Evolutionary conservation across 2,797 vertebrate species (phyloP).

Genomic region (Argentina silus): DNA sequence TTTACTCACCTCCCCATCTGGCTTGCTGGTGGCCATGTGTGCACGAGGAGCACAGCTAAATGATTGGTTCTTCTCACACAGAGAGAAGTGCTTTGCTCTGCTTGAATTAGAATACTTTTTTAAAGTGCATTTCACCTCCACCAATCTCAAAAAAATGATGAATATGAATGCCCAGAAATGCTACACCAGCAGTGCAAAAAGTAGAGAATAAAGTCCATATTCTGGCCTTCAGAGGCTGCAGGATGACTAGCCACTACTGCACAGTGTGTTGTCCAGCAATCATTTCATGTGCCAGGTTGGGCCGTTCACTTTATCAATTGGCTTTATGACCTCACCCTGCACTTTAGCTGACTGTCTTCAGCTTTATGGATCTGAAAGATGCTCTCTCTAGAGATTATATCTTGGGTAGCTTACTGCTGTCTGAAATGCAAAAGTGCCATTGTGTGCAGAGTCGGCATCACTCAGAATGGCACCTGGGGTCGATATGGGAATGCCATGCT

Average conservation of each 20-base stretch:
- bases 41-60: not conserved
- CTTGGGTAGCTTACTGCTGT: slow-evolving; percentile 1
- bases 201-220: not conserved
- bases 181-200: not conserved
- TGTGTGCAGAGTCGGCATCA: not conserved
- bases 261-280: not conserved
- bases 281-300: not conserved
- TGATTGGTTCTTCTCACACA: not conserved
- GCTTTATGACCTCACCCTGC: not conserved
- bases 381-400: not conserved
- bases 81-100: not conserved
- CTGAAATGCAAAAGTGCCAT: slow-evolving; percentile 11
- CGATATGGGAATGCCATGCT: too few species aligned
- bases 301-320: not conserved
- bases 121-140: too few species aligned
- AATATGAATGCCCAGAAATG: not conserved
- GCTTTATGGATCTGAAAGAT: slow-evolving; percentile 14
- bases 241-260: too few species aligned
- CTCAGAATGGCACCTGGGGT: not conserved
- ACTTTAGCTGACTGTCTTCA: slow-evolving; percentile 4
- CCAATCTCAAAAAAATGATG: not conserved
- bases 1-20: not conserved
- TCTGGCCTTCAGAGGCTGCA: not conserved
- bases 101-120: not conserved
- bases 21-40: not conserved